Conservation (phyloP, 2,888 invertebrate genomes). For the Tipula unca region DNA sequence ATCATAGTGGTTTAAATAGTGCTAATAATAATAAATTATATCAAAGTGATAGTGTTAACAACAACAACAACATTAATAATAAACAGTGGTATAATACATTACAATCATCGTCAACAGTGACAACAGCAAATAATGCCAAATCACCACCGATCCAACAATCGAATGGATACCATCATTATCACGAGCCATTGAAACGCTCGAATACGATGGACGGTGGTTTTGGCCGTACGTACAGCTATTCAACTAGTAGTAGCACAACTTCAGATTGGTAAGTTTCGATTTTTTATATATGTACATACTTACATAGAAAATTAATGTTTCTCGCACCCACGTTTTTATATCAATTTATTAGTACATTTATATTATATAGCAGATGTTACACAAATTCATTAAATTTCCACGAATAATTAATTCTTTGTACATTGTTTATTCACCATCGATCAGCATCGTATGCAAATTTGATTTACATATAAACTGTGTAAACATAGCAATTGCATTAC, state of each 20-base stretch:
- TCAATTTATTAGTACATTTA: background rate
- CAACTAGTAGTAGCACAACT: slow-evolving; percentile 25
- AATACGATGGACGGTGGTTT: slow-evolving; percentile 32
- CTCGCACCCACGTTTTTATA: background rate
- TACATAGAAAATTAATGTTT: background rate
- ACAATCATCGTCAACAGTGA: background rate
- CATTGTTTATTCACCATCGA: background rate
- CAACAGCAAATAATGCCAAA: slow-evolving; percentile 14
- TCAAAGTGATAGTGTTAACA: slow-evolving; percentile 15
- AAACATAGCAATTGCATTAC: background rate
- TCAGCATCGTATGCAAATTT: background rate
- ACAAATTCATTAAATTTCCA: background rate
- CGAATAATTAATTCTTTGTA: background rate
- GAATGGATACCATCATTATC: slow-evolving; percentile 29
- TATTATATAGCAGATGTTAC: background rate
- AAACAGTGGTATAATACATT: slow-evolving; percentile 20
- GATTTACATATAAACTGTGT: background rate
- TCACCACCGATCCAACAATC: slow-evolving; percentile 19
- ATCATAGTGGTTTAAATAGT: slow-evolving; percentile 22
- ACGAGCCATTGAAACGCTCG: slow-evolving; percentile 31
- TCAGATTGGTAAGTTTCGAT: slow-evolving; percentile 29
- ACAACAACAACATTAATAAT: background rate
- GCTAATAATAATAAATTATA: slow-evolving; percentile 20
- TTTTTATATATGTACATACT: background rate
- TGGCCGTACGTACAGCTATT: slow-evolving; percentile 24